phyloP scores from a whole-genome alignment of 2,113 vertebrate species.

The Panurus biarmicus region DNA sequence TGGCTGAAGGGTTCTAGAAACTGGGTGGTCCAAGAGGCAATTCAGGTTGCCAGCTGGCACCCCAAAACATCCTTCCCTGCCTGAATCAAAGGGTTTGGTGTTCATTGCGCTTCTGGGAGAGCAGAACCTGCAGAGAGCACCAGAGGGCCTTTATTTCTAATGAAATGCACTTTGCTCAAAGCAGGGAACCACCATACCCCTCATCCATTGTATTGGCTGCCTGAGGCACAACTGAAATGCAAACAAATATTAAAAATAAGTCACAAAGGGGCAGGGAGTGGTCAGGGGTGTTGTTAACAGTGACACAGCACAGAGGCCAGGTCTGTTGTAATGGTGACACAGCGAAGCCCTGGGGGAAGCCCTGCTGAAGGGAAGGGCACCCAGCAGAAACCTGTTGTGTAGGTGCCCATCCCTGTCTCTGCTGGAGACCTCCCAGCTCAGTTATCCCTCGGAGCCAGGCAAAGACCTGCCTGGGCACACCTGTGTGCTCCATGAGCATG shows the following conservation, averaged over 20 bases:
- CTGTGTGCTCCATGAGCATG: rapidly evolving
- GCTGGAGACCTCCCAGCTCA: background rate
- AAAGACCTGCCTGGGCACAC: rapidly evolving
- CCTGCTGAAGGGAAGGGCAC: background rate
- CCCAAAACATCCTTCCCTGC: background rate
- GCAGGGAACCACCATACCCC: background rate
- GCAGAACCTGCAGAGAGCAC: background rate
- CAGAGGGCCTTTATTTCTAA: background rate
- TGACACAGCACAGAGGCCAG: background rate
- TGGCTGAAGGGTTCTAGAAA: background rate
- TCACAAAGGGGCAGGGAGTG: background rate
- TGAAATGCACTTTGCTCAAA: background rate
- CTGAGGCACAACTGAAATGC: background rate
- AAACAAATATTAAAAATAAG: background rate
- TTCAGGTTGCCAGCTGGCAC: background rate
- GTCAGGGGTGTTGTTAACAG: background rate
- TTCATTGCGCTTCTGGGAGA: background rate
- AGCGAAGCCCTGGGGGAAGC: background rate
- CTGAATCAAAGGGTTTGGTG: background rate
- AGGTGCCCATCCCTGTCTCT: background rate
- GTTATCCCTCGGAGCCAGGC: background rate
- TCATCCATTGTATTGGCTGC: rapidly evolving
- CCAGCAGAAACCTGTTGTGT: background rate
- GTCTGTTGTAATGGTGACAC: background rate
- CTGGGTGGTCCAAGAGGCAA: no score